phyloP scores from a whole-genome alignment of 2,113 vertebrate species.

The Petaurus breviceps region DNA sequence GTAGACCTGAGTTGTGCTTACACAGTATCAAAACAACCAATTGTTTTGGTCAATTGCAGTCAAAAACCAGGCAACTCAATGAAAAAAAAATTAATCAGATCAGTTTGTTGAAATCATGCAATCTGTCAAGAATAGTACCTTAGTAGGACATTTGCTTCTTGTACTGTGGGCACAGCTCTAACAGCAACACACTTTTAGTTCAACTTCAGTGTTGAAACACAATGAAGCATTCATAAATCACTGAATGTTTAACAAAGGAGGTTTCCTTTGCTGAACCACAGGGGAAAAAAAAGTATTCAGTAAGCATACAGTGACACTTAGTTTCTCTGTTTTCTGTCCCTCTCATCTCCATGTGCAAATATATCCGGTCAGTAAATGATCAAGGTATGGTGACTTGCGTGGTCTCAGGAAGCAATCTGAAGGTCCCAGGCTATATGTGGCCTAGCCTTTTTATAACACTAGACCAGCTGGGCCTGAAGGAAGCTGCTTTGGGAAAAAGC shows the following conservation, averaged over 20 bases:
- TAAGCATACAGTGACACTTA: not conserved
- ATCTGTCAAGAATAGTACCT: not conserved
- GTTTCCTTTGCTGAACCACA: not conserved
- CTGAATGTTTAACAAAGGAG: not conserved
- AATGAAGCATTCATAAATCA: not conserved
- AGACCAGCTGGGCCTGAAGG: not conserved
- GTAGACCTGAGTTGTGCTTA: not conserved
- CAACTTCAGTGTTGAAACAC: not conserved
- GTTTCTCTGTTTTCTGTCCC: not conserved
- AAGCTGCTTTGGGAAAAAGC: not conserved
- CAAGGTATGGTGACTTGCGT: not conserved
- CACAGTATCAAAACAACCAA: not conserved
- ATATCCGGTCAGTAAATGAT: not conserved
- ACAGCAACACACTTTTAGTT: not conserved
- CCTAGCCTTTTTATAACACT: not conserved
- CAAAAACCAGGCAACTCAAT: not conserved
- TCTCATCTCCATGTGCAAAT: not conserved
- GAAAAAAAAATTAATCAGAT: not conserved
- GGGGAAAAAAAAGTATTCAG: not conserved
- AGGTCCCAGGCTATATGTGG: not conserved
- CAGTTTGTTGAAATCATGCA: not conserved
- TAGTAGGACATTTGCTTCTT: not conserved
- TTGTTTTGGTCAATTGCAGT: not conserved
- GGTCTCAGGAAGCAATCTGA: not conserved
- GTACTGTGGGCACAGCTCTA: not conserved